Evolutionary conservation across 2,113 vertebrate species (phyloP).

Genomic region (Rhea pennata): DNA sequence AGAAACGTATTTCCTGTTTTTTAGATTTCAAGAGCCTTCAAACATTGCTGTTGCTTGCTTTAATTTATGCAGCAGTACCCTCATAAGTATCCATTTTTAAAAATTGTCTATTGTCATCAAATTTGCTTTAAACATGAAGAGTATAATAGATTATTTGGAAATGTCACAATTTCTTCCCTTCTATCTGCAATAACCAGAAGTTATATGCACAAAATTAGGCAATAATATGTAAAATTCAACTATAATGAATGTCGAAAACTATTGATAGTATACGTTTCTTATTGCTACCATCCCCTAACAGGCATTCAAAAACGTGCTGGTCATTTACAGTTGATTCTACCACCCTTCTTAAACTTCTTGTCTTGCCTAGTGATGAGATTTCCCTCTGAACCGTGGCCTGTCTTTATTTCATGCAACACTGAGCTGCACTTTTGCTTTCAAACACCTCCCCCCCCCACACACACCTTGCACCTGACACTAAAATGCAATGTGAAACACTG

Average conservation of each 20-base stretch:
- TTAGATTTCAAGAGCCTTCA: background rate
- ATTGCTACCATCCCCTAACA: background rate
- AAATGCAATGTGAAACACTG: background rate
- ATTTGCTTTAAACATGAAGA: background rate
- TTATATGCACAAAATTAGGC: background rate
- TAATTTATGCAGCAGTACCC: background rate
- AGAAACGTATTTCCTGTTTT: background rate
- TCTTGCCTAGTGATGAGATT: background rate
- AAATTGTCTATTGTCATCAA: background rate
- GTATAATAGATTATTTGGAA: background rate
- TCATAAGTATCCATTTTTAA: background rate
- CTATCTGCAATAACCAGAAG: background rate
- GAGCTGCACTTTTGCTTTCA: background rate
- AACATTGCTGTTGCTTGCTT: background rate
- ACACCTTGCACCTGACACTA: background rate
- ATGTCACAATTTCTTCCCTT: background rate
- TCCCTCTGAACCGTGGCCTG: background rate
- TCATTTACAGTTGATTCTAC: background rate
- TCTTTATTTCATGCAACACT: background rate
- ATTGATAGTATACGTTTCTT: background rate
- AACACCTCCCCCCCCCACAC: fast-evolving
- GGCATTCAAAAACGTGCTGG: background rate
- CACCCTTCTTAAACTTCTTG: background rate
- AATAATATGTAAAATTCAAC: background rate
- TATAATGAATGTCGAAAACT: background rate